Conservation (phyloP, 2,888 invertebrate genomes). For the Andrena haemorrhoa region DNA sequence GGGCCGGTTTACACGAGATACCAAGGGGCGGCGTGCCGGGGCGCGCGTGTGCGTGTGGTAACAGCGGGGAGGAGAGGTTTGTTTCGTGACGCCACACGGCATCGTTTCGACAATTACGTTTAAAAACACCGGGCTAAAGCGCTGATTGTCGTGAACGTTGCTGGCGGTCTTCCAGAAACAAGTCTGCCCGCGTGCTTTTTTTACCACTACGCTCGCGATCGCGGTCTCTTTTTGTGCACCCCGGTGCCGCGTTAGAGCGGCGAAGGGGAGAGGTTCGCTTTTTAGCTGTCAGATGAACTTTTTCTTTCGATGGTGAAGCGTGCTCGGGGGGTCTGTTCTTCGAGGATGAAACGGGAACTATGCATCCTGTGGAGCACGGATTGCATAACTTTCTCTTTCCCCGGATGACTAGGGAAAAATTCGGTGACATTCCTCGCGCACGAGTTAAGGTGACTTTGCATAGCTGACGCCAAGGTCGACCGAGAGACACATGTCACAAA, state of each 20-base stretch:
- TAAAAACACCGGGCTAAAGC: background rate
- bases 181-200: background rate
- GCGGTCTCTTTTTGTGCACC: background rate
- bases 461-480: constrained; percentile 13
- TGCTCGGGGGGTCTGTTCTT: background rate
- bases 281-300: background rate
- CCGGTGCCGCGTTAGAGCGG: background rate
- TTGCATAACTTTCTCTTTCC: background rate
- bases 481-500: constrained; percentile 16
- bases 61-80: background rate
- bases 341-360: background rate
- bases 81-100: constrained; percentile 15
- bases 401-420: background rate
- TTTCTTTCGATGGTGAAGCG: background rate
- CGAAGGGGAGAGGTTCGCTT: background rate
- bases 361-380: background rate
- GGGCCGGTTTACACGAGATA: constrained; percentile 29
- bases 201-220: background rate
- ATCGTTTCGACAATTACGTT: constrained; percentile 23
- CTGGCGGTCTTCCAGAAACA: background rate
- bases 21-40: background rate
- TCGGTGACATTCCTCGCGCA: background rate
- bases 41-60: background rate
- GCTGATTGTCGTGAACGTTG: background rate
- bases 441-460: background rate